phyloP scores from a whole-genome alignment of 2,888 invertebrate species.

The Drosophila tanythrix region DNA sequence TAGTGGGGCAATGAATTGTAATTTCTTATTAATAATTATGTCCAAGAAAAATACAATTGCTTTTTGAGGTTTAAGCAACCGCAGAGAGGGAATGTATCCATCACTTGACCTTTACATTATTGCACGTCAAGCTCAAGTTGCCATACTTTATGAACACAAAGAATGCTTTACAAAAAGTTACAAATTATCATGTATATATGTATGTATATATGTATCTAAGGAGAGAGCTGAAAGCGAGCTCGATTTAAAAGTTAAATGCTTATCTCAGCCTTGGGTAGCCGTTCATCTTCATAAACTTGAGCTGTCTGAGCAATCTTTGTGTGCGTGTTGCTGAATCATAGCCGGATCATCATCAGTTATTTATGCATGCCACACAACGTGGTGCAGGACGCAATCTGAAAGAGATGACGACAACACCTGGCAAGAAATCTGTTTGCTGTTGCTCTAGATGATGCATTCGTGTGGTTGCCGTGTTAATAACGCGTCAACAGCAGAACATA shows the following conservation, averaged over 20 bases:
- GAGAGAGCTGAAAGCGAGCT: background rate
- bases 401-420: slow-evolving; percentile 65
- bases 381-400: slow-evolving; percentile 27
- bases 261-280: slow-evolving; percentile 15
- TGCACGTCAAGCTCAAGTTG: background rate
- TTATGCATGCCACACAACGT: slow-evolving; percentile 55
- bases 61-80: background rate
- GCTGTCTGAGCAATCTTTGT: slow-evolving; percentile 39
- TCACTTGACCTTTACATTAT: background rate
- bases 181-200: background rate
- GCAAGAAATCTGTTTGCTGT: slow-evolving; percentile 17
- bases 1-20: background rate
- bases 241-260: slow-evolving; percentile 20
- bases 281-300: slow-evolving; percentile 43
- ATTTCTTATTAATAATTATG: background rate
- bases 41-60: background rate
- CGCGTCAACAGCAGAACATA: slow-evolving; percentile 65
- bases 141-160: background rate
- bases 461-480: slow-evolving; percentile 72
- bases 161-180: background rate
- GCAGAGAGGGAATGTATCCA: background rate
- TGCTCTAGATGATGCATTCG: slow-evolving; percentile 53
- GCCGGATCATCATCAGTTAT: slow-evolving; percentile 75
- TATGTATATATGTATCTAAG: too few species aligned
- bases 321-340: slow-evolving; percentile 66